A percentile compares a stretch with the other conserved stretches of the same genome.
phyloP scores from a whole-genome alignment of 2,113 vertebrate genomes.

The Microtus oregoni region DNA sequence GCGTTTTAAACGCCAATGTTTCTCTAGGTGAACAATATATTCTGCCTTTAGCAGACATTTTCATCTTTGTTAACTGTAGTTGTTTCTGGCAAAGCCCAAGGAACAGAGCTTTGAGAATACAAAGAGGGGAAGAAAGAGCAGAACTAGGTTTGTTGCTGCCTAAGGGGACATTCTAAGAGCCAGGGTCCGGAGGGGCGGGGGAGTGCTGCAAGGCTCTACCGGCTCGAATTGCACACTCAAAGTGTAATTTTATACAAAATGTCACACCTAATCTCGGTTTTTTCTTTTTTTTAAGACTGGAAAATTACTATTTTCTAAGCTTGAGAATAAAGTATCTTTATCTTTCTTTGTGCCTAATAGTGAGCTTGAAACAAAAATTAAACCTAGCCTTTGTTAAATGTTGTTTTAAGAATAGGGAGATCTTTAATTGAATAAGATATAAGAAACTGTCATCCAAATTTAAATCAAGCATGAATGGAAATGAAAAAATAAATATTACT shows the following conservation, averaged over 20 bases:
- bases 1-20: constrained; percentile 21
- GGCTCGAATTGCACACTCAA: neutral
- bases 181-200: neutral
- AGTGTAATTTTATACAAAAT: neutral
- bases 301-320: neutral
- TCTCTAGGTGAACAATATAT: constrained; percentile 31
- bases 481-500: neutral
- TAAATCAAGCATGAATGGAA: constrained; percentile 43
- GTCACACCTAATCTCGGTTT: neutral
- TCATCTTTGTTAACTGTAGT: constrained; percentile 23
- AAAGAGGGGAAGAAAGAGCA: neutral
- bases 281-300: neutral
- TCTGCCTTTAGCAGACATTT: neutral
- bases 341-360: neutral
- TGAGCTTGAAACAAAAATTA: neutral
- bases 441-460: neutral
- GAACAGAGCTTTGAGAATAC: neutral
- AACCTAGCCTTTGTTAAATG: neutral
- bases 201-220: accelerated
- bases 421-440: constrained; percentile 13
- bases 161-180: neutral
- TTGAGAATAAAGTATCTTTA: neutral
- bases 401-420: constrained; percentile 38
- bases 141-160: neutral
- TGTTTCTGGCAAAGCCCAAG: neutral